Evolutionary conservation across 2,113 vertebrate species (phyloP), one percentile per base, ranked within the genome.

Genomic region (Pollachius pollachius): DNA sequence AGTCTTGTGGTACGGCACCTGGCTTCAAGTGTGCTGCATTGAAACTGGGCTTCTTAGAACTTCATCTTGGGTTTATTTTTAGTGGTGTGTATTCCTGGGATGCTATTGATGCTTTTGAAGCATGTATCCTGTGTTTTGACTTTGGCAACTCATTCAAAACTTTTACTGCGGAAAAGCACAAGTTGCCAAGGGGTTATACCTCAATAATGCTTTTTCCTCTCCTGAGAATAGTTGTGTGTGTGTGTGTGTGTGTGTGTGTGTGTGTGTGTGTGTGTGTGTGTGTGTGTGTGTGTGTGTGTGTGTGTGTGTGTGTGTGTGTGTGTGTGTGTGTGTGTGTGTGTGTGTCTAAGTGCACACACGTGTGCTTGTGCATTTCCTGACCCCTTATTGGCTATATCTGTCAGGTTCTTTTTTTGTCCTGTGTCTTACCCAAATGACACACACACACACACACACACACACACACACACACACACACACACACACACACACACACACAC

Each of bases 391-490:
- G 78, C 82, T 80, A 73, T 71, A 83, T 83, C 82, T 67, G 59
- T 71, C 80, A 23, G 81, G 73, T 72, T 88, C 68, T 78, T 72
- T 79, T 80, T 84, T 86, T 87, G 75, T 81, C 83, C 73, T 78
- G 68, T 64, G 79, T 80, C 78, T 89, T 78, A 84, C 85, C 82
- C 85, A 86, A 77, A 85, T 82, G 84, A 87, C 85, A 74, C 64
- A 77, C 87, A 84, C 5, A 68, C 79, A 84, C 82, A 81, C 86
- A 81, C 73, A 86, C 76, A 78, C 81, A 70, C 71, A 70, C 64
- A 67, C 71, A 48, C 62, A 58, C 67, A 65, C 41, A 12, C 76
- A 78, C 81, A 70, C 71, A 69, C 64, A 67, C 71, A 41, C 62
- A 57, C 66, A 65, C 37, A 11, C 37, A 15, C 1, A 16, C 61